These are phyloP conservation scores for Drosophila multiciliata DNA, from an alignment of 2,888 invertebrate genomes.

Conservation along the genomic window DNA sequence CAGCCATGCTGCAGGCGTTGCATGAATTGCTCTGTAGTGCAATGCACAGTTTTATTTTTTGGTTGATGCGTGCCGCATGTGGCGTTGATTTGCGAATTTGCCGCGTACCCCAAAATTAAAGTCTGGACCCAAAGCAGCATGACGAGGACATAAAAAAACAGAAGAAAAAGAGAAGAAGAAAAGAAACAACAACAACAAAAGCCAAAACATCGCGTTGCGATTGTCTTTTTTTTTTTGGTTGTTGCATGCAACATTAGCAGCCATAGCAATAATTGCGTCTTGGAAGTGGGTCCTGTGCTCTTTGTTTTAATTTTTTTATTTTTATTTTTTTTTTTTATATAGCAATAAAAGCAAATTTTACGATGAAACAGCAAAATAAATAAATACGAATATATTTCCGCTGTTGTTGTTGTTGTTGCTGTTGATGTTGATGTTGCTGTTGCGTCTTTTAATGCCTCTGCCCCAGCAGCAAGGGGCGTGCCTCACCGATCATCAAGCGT, in stretches of 20 bases:
- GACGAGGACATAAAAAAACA: slow-evolving; percentile 64
- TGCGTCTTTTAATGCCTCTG: slow-evolving; percentile 52
- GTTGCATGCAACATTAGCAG: slow-evolving; percentile 58
- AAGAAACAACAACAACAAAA: background rate
- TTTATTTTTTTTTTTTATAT: slow-evolving; percentile 24
- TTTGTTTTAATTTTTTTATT: slow-evolving; percentile 35
- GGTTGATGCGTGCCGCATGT: slow-evolving; percentile 43
- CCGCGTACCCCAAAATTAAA: slow-evolving; percentile 52
- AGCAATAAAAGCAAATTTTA: slow-evolving; percentile 75
- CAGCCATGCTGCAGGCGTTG: slow-evolving; percentile 29
- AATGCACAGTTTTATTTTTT: slow-evolving; percentile 27
- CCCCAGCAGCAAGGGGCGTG: slow-evolving; percentile 36
- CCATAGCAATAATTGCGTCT: slow-evolving; percentile 40
- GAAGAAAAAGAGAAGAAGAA: background rate
- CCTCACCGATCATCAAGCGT: slow-evolving; percentile 23
- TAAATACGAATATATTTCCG: slow-evolving; percentile 61
- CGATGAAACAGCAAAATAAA: slow-evolving; percentile 71
- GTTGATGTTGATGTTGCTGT: slow-evolving; percentile 26
- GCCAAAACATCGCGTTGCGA: slow-evolving; percentile 48
- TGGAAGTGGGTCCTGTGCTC: slow-evolving; percentile 13
- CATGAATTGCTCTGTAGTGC: slow-evolving; percentile 23
- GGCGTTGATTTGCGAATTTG: slow-evolving; percentile 68
- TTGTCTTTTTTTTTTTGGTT: slow-evolving; percentile 16
- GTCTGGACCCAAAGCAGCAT: slow-evolving; percentile 44
- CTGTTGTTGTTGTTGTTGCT: slow-evolving; percentile 27